Base-by-base conservation (phyloP, 37 sponge, comb jelly and placozoan genomes). In the Hormiphora californensis region DNA sequence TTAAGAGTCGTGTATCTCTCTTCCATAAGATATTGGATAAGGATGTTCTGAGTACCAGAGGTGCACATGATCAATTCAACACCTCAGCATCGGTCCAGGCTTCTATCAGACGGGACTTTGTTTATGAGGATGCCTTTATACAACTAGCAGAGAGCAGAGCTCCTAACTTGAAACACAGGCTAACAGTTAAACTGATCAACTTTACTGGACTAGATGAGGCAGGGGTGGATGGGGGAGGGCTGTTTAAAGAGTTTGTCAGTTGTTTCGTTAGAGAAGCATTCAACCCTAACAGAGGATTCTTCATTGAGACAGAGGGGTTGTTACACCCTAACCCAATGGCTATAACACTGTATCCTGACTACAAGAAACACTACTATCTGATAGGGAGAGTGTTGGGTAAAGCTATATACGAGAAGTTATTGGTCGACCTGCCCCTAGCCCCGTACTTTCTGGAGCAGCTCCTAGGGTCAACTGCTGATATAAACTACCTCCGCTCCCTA, bases 341-440 rank as follows among this genome's bases (percentile, higher is more conserved):
- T 15, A 43, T 43, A 41, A n/a, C 5, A 43, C 46, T 95, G 25
- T 85, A 73, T 27, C 85, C 86, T n/a, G 89, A 93, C 89, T 92
- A 35, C 63, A 33, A 33, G 31, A 46, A 88, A 35, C 96, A 95
- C 86, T 95, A 91, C 86, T 54, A 63, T 39, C 93, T 95, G 88
- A 86, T 95, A n/a, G 96, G 96, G 34, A 85, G 65, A 39, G 85
- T 95, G 88, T 65, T 95, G 2, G 96, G 92, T 54, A 95, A 95
- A 89, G 91, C 91, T 17, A 39, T 95, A 22, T 95, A 89, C 69
- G 96, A 93, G 89, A 67, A 88, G 34, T 85, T 88, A 39, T 40
- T 95, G 68, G 92, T 95, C 12, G 95, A 95, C 46, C 63, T 95
- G 4, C 95, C 95, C 15, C 90, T 95, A 53, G 94, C 94, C 86